Evolutionary conservation across 2,113 vertebrate species (phyloP), one percentile per base, ranked within the genome.

Genomic region (Abramis brama): DNA sequence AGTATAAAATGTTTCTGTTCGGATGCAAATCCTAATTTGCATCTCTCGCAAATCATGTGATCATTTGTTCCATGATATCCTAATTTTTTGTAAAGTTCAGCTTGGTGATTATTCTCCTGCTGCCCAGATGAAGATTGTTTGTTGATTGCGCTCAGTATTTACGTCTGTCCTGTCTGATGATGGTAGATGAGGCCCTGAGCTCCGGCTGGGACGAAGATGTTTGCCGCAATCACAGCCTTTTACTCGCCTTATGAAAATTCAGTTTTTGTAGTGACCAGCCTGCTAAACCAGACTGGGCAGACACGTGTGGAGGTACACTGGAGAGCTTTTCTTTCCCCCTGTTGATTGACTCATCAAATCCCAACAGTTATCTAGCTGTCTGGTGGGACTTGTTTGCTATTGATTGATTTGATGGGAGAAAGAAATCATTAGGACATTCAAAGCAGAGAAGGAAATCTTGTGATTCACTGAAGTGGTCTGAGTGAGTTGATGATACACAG

Each of bases 281-380:
- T 87, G 91, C 92, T 91, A 86, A 88, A 86, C 81, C 12, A 73
- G 86, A 86, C 84, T 83, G 6, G 39, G 5, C 21, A 45, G n/a
- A 36, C 30, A 36, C 5, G 10, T 39, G 15, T 47, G 36, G 83
- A 91, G 88, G 62, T 50, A 33, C 43, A 50, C 66, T 59, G 89
- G 86, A 39, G 36, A 79, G 91, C 87, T 85, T 79, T 88, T 90
- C 86, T 89, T 90, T 86, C 80, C 82, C 64, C 79, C 76, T 66
- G 84, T 81, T 94, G 94, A 95, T 95, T 95, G 93, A 93, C 91
- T 95, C 91, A 95, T 95, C 94, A 95, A 79, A 82, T 85, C 86
- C 75, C 76, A 82, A 89, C 85, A 89, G 87, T 45, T 79, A 92
- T 80, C 90, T 62, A 86, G 89, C 85, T 79, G 75, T 89, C 89